Evolutionary conservation across 1,140 invertebrate species (phyloP), one percentile per base, ranked within the genome.

Genomic region (Colletes latitarsis): DNA sequence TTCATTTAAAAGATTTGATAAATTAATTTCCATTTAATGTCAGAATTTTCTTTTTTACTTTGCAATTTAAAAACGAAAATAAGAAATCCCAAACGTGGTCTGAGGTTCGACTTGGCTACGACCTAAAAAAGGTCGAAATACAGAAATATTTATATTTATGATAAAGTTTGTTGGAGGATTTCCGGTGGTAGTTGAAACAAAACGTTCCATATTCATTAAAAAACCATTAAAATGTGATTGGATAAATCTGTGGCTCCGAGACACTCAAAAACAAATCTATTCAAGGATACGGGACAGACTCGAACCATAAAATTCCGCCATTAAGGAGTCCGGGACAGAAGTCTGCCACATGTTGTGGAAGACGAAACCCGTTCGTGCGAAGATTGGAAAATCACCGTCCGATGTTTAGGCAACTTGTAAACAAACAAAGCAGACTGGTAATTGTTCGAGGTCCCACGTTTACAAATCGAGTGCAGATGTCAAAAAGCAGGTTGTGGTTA

Each of bases 351-450:
- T 86, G 80, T 71, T 60, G 83, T 30, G 62, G 58, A 60, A 57
- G 46, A 21, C 8, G 55, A 41, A 79, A 62, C 63, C 17, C 15
- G 41, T 72, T 74, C 58, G 39, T 10, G 60, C n/a, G 14, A 70
- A 70, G 41, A 1, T 75, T 41, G 55, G 67, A 74, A 86, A 89
- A 86, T 89, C 88, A 82, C 60, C 60, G 78, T 49, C 67, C 46
- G 43, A 55, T 58, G 63, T 80, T 63, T 66, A 62, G 43, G 21
- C 62, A 68, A 77, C 81, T 81, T 79, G 81, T 88, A 85, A 89
- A 89, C 78, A 88, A 86, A 81, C 67, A 82, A 77, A 67, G 58
- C 52, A 41, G 60, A 21, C n/a, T 6, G 46, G 55, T 57, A 52
- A 81, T 82, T n/a, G 17, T 14, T 39, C 15, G 66, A 68, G 60